Conservation (phyloP, 2,113 vertebrate genomes). For the Myotis yumanensis region DNA sequence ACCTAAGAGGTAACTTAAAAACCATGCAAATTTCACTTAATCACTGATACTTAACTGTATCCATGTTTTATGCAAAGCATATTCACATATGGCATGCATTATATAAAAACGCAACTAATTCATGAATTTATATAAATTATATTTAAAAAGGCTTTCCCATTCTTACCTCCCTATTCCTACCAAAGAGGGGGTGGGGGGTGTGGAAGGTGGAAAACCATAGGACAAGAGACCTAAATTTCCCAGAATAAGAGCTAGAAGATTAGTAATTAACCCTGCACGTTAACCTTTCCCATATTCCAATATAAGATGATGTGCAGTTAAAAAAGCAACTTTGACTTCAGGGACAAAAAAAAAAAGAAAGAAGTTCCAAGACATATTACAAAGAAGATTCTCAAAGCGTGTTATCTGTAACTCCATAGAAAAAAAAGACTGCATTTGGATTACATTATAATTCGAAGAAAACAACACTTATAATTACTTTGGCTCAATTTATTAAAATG, state of each 20-base stretch:
- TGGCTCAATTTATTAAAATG: constrained; percentile 62
- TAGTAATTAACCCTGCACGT: neutral
- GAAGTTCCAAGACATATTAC: neutral
- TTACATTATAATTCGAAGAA: constrained; percentile 53
- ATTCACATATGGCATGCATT: neutral
- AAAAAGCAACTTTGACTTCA: neutral
- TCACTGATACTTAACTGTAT: neutral
- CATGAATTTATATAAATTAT: constrained; percentile 2
- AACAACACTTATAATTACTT: constrained; percentile 45
- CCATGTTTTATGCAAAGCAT: neutral
- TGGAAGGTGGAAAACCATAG: neutral
- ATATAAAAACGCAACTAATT: constrained; percentile 28
- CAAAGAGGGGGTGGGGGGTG: rapidly evolving
- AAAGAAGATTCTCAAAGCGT: neutral
- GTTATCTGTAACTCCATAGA: constrained; percentile 29
- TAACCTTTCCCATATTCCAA: constrained; percentile 14
- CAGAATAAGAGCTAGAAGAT: neutral
- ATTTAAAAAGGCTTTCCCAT: neutral
- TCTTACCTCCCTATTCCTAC: neutral
- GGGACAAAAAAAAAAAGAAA: neutral
- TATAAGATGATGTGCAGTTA: neutral
- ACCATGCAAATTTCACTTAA: constrained; percentile 20
- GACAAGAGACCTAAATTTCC: neutral
- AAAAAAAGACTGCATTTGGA: neutral
- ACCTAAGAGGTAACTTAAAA: neutral